Evolutionary conservation across 2,888 invertebrate genomes (phyloP).

Genomic region (Ectropis crepuscularia): DNA sequence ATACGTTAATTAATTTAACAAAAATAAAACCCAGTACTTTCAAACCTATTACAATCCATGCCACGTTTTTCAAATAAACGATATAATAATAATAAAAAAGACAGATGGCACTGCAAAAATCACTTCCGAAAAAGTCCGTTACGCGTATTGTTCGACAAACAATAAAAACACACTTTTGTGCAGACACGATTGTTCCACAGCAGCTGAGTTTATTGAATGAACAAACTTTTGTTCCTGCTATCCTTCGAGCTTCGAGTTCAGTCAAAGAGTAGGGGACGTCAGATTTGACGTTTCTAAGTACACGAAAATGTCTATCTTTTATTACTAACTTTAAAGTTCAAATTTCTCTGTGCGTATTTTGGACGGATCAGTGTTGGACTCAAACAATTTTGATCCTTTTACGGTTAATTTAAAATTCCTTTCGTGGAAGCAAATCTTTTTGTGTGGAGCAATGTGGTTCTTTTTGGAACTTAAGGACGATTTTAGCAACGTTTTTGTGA

Average conservation of each 20-base stretch:
- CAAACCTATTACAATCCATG: too few species aligned
- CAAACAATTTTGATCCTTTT: conserved; percentile 24
- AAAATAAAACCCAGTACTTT: too few species aligned
- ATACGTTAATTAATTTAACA: too few species aligned
- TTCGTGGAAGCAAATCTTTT: not conserved
- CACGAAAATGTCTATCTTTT: conserved; percentile 7
- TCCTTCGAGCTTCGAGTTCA: conserved; percentile 13
- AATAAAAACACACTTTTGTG: conserved; percentile 43
- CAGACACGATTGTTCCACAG: conserved; percentile 37
- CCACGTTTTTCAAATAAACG: not conserved
- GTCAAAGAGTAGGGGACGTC: conserved; percentile 21
- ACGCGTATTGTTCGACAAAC: conserved; percentile 38
- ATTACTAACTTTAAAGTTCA: not conserved
- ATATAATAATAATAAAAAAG: conserved; percentile 29
- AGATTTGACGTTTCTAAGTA: conserved; percentile 11
- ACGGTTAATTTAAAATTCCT: not conserved
- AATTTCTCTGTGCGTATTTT: not conserved
- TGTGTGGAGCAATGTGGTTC: conserved; percentile 13
- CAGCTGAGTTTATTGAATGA: conserved; percentile 38
- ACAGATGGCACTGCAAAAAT: conserved; percentile 44
- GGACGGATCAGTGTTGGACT: not conserved
- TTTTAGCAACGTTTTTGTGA: conserved; percentile 17
- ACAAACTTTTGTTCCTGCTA: conserved; percentile 25
- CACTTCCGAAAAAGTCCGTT: conserved; percentile 51
- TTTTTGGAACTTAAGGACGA: conserved; percentile 13